Evolutionary conservation across 1,140 invertebrate genomes (phyloP).

Genomic region (Drosophila ananassae): DNA sequence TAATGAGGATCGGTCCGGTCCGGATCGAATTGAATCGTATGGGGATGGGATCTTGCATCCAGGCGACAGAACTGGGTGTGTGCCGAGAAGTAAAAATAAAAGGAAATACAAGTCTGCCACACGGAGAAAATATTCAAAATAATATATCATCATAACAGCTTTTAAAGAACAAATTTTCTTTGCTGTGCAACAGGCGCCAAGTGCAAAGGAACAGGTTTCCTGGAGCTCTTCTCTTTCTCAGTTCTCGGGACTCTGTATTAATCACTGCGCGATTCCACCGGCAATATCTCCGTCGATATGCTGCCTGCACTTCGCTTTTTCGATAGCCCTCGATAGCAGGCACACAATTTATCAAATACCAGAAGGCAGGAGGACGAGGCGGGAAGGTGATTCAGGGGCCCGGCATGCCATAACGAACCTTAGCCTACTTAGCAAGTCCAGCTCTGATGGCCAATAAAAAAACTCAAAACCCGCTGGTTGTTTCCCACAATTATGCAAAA

Average conservation of each 20-base stretch:
- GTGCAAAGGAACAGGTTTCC: conserved; percentile 62
- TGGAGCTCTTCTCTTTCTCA: conserved; percentile 14
- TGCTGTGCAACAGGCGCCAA: conserved; percentile 57
- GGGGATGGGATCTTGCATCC: background rate
- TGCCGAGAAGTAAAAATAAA: conserved; percentile 6
- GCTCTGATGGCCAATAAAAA: conserved; percentile 17
- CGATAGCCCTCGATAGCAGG: conserved; percentile 58
- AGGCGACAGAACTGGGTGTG: conserved; percentile 42
- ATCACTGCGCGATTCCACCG: conserved; percentile 67
- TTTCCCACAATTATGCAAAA: conserved; percentile 82
- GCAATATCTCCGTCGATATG: conserved; percentile 58
- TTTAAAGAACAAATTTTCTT: background rate
- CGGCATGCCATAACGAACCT: conserved; percentile 78
- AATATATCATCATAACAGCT: background rate
- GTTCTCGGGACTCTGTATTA: conserved; percentile 50
- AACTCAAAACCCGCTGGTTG: conserved; percentile 66
- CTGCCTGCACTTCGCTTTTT: conserved; percentile 60
- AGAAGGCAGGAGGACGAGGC: conserved; percentile 11
- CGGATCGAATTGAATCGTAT: background rate
- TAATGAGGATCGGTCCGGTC: conserved; percentile 58
- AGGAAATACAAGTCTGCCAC: background rate
- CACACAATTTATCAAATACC: conserved; percentile 76
- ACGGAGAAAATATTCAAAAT: background rate
- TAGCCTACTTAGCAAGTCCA: conserved; percentile 70
- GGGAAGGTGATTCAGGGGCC: conserved; percentile 58